Percentiles rank a stretch among this genome's conserved stretches.
Evolutionary conservation across 1,140 invertebrate species (phyloP).

Genomic region (Sogatella furcifera): DNA sequence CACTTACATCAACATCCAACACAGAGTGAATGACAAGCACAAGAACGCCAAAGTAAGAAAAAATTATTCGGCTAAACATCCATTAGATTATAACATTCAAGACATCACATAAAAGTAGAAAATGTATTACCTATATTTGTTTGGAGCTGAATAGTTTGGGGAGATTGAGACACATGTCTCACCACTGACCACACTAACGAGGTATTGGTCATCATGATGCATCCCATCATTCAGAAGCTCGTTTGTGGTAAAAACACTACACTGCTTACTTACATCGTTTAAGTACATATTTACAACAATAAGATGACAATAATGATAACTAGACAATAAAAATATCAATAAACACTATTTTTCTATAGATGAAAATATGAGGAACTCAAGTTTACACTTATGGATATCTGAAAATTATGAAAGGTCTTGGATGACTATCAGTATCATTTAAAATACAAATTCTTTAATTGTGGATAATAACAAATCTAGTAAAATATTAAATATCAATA

Average conservation of each 20-base stretch:
- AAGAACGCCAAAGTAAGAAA: too few species aligned
- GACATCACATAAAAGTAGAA: neutral
- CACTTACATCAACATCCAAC: too few species aligned
- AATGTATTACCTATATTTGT: neutral
- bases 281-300: neutral
- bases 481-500: too few species aligned
- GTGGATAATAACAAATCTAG: too few species aligned
- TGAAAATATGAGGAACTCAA: neutral
- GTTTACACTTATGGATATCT: neutral
- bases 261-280: neutral
- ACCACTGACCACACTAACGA: neutral
- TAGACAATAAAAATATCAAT: neutral
- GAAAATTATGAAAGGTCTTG: neutral
- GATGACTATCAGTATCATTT: neutral
- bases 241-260: conserved; percentile 16
- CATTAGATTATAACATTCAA: neutral
- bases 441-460: too few species aligned
- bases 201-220: too few species aligned
- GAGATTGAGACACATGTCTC: neutral
- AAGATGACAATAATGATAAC: neutral
- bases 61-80: too few species aligned
- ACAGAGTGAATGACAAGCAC: too few species aligned
- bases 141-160: too few species aligned
- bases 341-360: neutral
- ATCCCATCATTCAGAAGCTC: conserved; percentile 18